Evolutionary conservation across 30 jellyfish, hydroid and myxozoan genomes (phyloP), one percentile per base, ranked within the genome.

Genomic region (Cassiopea xamachana): DNA sequence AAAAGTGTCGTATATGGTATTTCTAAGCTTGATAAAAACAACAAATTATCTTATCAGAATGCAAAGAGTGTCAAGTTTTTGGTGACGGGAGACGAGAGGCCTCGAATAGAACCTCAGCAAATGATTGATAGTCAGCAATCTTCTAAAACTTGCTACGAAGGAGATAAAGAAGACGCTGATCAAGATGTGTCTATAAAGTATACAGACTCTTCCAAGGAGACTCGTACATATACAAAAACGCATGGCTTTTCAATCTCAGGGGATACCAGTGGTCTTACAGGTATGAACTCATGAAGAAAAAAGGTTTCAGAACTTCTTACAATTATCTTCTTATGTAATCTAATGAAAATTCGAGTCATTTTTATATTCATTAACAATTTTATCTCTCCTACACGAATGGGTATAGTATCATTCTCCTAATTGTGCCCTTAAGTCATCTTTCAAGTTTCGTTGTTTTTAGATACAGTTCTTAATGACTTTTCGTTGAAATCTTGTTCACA

Each of bases 231-330:
- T 49, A 9, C 92, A 48, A 49, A 51, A 19, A 50, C 92, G 10
- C 60, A 83, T 1, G 92, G 92, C 18, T 83, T 83, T 59, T 8
- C 85, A 19, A 19, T 83, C 61, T 64, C 74, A 5, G 74, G 39
- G 2, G 74, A 13, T 64, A 2, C 74, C 27, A 81, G 58, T 81
- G 89, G 89, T 55, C 64, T 55, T 3, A 55, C 64, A 55, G 64
- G 64, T 55, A 10, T 55, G 64, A 27, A 27, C 0, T 27, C 39
- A 27, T 27, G 39, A 27, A 27, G 39, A 27, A 27, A 27, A 27
- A 27, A 27, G 39, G 39, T 27, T 27, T 27, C 39, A 27, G 39
- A 27, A 27, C 39, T 27, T 27, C 39, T 27, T 27, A 27, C 39
- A 27, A 27, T 0, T 27, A 27, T 27, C 39, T 27, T 27, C 39